phyloP scores from a whole-genome alignment of 1,140 invertebrate species.

The Asobara japonica region DNA sequence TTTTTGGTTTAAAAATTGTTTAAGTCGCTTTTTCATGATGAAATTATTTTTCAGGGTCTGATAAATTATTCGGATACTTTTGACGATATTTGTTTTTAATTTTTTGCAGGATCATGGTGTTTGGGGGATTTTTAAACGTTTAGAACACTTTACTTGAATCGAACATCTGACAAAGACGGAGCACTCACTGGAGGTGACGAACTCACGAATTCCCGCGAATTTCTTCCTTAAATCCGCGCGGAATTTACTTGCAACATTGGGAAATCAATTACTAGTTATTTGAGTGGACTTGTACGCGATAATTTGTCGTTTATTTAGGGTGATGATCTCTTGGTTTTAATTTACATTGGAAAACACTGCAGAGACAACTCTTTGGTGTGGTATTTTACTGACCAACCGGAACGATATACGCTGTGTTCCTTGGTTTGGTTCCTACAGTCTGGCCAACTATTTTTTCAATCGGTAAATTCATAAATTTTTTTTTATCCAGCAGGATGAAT shows the following conservation, averaged over 20 bases:
- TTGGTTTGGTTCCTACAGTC: conserved; percentile 6
- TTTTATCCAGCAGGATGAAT: background rate
- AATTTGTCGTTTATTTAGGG: background rate
- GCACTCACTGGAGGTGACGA: background rate
- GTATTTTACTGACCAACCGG: conserved; percentile 13
- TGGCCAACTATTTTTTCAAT: conserved; percentile 20
- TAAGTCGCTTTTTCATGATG: background rate
- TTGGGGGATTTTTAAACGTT: background rate
- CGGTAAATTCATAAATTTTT: background rate
- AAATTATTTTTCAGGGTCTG: background rate
- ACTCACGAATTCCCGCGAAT: conserved; percentile 15
- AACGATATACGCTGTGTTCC: conserved; percentile 20
- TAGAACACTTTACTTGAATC: background rate
- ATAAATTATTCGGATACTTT: too few relatives aligned
- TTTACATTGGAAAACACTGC: background rate
- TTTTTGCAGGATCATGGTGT: background rate
- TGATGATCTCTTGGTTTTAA: background rate
- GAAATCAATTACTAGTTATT: background rate
- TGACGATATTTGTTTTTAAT: too few relatives aligned
- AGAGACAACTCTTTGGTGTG: background rate
- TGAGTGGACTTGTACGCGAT: too few relatives aligned
- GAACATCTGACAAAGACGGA: background rate
- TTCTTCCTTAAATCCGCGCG: background rate
- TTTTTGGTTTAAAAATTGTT: too few relatives aligned
- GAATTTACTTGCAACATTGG: background rate